phyloP scores from a whole-genome alignment of 2,797 vertebrate genomes.

The Miichthys miiuy region DNA sequence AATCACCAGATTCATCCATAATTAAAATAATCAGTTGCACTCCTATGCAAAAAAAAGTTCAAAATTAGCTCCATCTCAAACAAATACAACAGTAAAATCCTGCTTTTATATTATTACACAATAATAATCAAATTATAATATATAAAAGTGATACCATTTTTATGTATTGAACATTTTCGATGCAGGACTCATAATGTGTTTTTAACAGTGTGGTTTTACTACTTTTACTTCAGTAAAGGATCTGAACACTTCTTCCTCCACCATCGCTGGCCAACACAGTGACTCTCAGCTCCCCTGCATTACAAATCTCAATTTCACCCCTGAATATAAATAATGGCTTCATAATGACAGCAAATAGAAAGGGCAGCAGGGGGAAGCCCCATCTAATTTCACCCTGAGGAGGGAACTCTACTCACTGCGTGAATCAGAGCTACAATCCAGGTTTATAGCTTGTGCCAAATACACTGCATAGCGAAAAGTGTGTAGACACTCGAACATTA shows the following conservation, averaged over 20 bases:
- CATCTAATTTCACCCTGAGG: slow-evolving; percentile 1
- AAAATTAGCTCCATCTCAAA: not conserved
- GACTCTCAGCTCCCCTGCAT: not conserved
- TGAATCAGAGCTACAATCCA: not conserved
- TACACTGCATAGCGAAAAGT: not conserved
- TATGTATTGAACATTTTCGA: not conserved
- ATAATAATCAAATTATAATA: not conserved
- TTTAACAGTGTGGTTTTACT: not conserved
- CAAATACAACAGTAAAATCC: not conserved
- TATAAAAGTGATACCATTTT: not conserved
- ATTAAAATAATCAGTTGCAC: too few species aligned
- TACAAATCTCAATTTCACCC: slow-evolving; percentile 22
- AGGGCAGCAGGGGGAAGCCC: not conserved
- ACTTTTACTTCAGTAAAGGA: not conserved
- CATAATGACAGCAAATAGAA: slow-evolving; percentile 4
- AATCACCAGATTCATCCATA: too few species aligned
- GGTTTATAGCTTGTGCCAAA: not conserved
- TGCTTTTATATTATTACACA: not conserved
- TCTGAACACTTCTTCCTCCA: not conserved
- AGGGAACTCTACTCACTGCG: not conserved
- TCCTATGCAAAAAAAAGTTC: not conserved
- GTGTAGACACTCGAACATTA: not conserved
- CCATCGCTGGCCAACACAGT: slow-evolving; percentile 6
- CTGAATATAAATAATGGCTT: slow-evolving; percentile 22
- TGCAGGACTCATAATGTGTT: not conserved